phyloP scores from a whole-genome alignment of 2,797 vertebrate genomes.

The Orestias chungarensis region DNA sequence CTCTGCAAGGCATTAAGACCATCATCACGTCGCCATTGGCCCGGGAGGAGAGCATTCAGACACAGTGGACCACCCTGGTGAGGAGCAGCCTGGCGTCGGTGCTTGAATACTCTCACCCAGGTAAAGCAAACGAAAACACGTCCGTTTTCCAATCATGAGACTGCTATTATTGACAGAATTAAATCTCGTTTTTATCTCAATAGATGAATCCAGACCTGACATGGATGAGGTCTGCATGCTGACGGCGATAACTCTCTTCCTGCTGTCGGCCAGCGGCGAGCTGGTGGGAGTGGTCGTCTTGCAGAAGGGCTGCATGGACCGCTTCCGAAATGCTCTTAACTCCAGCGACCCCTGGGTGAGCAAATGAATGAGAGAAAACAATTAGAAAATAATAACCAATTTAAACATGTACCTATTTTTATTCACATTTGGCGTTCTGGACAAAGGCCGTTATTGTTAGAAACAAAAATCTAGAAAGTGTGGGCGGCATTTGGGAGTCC shows the following conservation, averaged over 20 bases:
- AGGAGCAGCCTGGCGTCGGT: slow-evolving; percentile 94
- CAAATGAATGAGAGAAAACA: not conserved
- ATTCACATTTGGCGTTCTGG: not conserved
- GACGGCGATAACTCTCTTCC: slow-evolving; percentile 93
- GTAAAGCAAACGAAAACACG: slow-evolving; percentile 63
- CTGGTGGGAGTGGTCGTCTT: slow-evolving; percentile 91
- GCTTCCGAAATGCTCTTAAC: slow-evolving; percentile 90
- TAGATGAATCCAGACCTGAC: slow-evolving; percentile 85
- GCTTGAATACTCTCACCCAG: slow-evolving; percentile 91
- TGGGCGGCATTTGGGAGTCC: not conserved
- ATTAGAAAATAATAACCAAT: too few species aligned
- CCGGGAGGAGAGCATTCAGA: slow-evolving; percentile 84
- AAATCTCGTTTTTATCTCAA: slow-evolving; percentile 14
- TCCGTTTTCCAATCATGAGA: not conserved
- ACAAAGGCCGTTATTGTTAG: not conserved
- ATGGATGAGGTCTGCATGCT: slow-evolving; percentile 94
- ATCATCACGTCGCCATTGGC: slow-evolving; percentile 91
- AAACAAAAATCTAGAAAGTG: not conserved
- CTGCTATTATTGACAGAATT: not conserved
- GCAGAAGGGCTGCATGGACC: slow-evolving; percentile 92
- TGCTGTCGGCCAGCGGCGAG: slow-evolving; percentile 91
- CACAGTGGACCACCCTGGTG: slow-evolving; percentile 92
- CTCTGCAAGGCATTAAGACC: slow-evolving; percentile 93
- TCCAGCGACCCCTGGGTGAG: slow-evolving; percentile 92
- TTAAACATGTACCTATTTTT: too few species aligned